Evolutionary conservation across 2,113 vertebrate genomes (phyloP), one percentile per base, ranked within the genome.

Genomic region (Trinectes maculatus): DNA sequence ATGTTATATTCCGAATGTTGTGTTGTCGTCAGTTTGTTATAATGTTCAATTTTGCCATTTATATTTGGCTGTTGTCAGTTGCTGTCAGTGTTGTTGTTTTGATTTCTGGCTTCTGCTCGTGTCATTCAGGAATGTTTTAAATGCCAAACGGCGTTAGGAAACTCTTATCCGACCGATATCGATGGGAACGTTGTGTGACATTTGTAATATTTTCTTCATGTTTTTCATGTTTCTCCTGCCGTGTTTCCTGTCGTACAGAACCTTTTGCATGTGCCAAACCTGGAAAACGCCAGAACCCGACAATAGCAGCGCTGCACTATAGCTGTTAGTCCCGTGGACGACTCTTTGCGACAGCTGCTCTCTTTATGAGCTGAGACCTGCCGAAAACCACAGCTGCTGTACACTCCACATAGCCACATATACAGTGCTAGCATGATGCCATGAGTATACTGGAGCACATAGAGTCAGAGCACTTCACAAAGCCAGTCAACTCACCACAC

Each of bases 211-310:
- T 58, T 69, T 61, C 47, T 65, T 42, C 12, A 16, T 70, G 40
- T 67, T 74, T 13, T 82, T 60, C 34, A 29, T 59, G 21, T 37
- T n/a, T 57, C 58, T 53, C 61, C 76, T 54, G 12, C 31, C 6
- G 6, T 53, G 40, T 79, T 65, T 70, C 65, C 53, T 37, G 19
- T 49, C 33, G n/a, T 79, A 24, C 59, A 39, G 24, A 52, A 79
- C 42, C 44, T 63, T 72, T 54, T 68, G 63, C 74, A 79, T 77
- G 91, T 91, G 91, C 91, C 91, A 91, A 86, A 88, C 85, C 59
- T 74, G 34, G 36, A 76, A 57, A 74, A 68, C 5, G 46, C 62
- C 77, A 60, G 76, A 79, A 79, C 82, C 85, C 43, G 19, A 78
- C 26, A 25, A 79, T 60, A 83, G 79, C 86, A 84, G 66, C 63